Conservation (phyloP, 2,888 invertebrate species). For the Tortrix viridana region DNA sequence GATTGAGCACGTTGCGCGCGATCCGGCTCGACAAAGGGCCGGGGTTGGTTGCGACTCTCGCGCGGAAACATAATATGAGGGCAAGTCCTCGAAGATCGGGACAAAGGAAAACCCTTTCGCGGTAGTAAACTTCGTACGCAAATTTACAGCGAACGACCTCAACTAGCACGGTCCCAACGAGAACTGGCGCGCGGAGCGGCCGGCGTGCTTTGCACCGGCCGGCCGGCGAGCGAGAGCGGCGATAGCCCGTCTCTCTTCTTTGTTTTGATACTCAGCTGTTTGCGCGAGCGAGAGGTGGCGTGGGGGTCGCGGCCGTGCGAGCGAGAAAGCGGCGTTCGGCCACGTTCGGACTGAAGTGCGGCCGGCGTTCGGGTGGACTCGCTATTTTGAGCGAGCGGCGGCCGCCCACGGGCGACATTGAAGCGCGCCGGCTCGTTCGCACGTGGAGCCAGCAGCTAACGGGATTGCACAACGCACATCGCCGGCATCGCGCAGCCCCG, state of each 20-base stretch:
- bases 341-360: slow-evolving; percentile 41
- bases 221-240: slow-evolving; percentile 82
- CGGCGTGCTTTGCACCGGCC: slow-evolving; percentile 73
- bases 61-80: slow-evolving; percentile 82
- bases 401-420: slow-evolving; percentile 80
- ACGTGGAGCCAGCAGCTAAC: slow-evolving; percentile 73
- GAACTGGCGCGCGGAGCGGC: slow-evolving; percentile 75
- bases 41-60: slow-evolving; percentile 75
- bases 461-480: slow-evolving; percentile 81
- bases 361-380: slow-evolving; percentile 44
- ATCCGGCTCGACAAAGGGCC: slow-evolving; percentile 79
- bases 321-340: slow-evolving; percentile 46
- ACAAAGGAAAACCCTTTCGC: slow-evolving; percentile 83
- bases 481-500: slow-evolving; percentile 44
- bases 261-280: slow-evolving; percentile 85
- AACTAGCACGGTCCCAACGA: slow-evolving; percentile 75
- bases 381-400: slow-evolving; percentile 52
- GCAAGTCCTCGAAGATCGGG: slow-evolving; percentile 79
- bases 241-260: slow-evolving; percentile 81
- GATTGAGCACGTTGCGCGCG: slow-evolving; percentile 68
- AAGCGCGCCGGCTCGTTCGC: slow-evolving; percentile 78
- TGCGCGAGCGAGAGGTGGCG: slow-evolving; percentile 60
- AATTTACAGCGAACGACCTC: slow-evolving; percentile 75
- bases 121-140: slow-evolving; percentile 75
- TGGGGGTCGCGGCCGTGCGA: slow-evolving; percentile 56